Evolutionary conservation across 2,797 vertebrate species (phyloP).

Genomic region (Enteromius viviparus): DNA sequence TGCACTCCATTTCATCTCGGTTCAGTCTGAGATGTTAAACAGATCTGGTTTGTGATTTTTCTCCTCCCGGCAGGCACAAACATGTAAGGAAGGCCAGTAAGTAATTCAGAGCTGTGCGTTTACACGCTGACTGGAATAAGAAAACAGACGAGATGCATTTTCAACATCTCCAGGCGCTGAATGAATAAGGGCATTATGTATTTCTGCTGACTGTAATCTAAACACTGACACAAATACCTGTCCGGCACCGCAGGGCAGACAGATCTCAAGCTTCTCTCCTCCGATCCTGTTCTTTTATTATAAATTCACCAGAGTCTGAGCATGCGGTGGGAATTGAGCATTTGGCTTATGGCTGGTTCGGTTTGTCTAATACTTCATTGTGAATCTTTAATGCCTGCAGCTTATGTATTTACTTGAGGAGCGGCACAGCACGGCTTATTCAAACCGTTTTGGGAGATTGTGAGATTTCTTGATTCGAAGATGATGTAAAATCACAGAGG

Average conservation of each 20-base stretch:
- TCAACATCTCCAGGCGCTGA: slow-evolving; percentile 1
- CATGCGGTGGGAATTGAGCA: not conserved
- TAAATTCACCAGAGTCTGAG: not conserved
- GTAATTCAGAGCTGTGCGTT: not conserved
- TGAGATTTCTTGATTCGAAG: slow-evolving; percentile 15
- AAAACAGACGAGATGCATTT: slow-evolving; percentile 24
- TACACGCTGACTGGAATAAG: not conserved
- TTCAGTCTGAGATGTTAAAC: not conserved
- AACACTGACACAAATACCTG: slow-evolving; percentile 19
- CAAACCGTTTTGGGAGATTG: slow-evolving; percentile 8
- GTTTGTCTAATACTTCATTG: slow-evolving; percentile 10
- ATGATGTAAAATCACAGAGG: not conserved
- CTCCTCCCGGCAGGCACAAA: not conserved
- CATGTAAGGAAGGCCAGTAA: not conserved
- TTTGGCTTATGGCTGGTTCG: slow-evolving; percentile 14
- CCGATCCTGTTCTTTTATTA: slow-evolving; percentile 2
- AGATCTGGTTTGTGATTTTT: not conserved
- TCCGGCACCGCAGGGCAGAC: not conserved
- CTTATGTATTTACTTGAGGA: slow-evolving; percentile 9
- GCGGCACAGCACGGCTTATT: not conserved
- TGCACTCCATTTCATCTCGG: not conserved
- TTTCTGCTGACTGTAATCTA: slow-evolving; percentile 34
- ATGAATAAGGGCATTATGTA: slow-evolving; percentile 1
- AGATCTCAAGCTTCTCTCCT: slow-evolving; percentile 5
- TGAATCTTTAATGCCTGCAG: slow-evolving; percentile 9